Conservation (phyloP, 1,140 invertebrate genomes). For the Hermetia illucens region DNA sequence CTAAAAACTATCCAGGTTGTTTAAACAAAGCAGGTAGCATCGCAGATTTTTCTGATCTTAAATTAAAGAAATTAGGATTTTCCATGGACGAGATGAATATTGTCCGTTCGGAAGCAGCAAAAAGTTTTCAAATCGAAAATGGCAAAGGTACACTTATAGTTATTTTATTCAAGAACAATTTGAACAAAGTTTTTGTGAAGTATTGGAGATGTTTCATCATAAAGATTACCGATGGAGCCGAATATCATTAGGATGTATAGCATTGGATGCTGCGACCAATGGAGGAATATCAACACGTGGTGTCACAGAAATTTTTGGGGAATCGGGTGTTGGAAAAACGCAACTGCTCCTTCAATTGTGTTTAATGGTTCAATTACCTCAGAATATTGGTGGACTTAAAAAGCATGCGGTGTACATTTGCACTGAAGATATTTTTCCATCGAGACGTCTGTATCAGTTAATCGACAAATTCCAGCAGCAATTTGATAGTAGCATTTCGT, state of each 20-base stretch:
- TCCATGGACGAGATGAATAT: too few relatives aligned
- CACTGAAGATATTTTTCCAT: constrained; percentile 62
- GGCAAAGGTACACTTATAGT: too few relatives aligned
- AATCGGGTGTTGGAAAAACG: constrained; percentile 71
- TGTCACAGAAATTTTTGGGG: constrained; percentile 71
- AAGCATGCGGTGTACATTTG: constrained; percentile 58
- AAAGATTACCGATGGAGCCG: too few relatives aligned
- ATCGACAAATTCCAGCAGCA: constrained; percentile 31
- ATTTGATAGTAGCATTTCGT: constrained; percentile 6
- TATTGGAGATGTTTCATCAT: too few relatives aligned
- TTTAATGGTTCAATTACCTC: constrained; percentile 25
- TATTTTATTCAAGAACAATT: too few relatives aligned
- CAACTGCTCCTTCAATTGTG: constrained; percentile 66
- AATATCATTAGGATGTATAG: constrained; percentile 43
- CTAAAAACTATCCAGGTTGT: too few relatives aligned
- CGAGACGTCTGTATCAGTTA: constrained; percentile 45
- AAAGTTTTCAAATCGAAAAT: too few relatives aligned
- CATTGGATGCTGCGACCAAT: constrained; percentile 41
- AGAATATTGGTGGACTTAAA: constrained; percentile 18
- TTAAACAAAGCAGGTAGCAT: too few relatives aligned
- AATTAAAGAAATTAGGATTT: too few relatives aligned
- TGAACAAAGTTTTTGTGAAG: too few relatives aligned
- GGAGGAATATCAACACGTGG: constrained; percentile 61
- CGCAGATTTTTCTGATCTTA: too few relatives aligned
- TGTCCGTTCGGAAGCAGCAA: too few relatives aligned